These are phyloP conservation scores for Poecilobothrus nobilitatus DNA, from an alignment of 2,888 invertebrate species.

Conservation along the genomic window DNA sequence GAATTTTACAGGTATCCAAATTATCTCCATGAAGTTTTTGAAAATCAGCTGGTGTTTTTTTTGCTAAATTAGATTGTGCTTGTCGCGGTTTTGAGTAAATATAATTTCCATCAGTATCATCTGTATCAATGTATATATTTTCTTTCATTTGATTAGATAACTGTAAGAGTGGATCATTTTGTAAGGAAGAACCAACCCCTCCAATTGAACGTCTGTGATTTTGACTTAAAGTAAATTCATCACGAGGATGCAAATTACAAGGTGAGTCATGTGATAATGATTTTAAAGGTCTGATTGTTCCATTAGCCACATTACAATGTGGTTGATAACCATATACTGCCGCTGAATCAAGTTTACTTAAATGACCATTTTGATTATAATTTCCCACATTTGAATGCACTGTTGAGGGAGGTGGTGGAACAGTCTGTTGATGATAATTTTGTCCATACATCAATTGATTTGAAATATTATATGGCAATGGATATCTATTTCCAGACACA, in stretches of 20 bases:
- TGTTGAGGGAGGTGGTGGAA: too few relatives aligned
- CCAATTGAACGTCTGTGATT: slow-evolving; percentile 24
- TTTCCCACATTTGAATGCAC: background rate
- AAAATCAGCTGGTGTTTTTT: slow-evolving; percentile 31
- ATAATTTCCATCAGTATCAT: slow-evolving; percentile 31
- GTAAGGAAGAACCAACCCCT: slow-evolving; percentile 20
- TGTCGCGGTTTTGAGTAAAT: slow-evolving; percentile 31
- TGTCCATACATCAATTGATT: slow-evolving; percentile 28
- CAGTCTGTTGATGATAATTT: slow-evolving; percentile 3
- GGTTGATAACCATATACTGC: slow-evolving; percentile 28
- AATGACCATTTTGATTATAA: background rate
- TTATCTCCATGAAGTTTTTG: slow-evolving; percentile 41
- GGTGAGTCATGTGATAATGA: slow-evolving; percentile 10
- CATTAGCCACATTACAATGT: slow-evolving; percentile 26
- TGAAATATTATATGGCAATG: slow-evolving; percentile 41
- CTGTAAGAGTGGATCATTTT: background rate
- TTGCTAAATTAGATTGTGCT: background rate
- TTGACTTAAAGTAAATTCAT: slow-evolving; percentile 16
- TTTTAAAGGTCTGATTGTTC: slow-evolving; percentile 21
- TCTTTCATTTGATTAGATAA: slow-evolving; percentile 21
- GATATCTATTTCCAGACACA: slow-evolving; percentile 42
- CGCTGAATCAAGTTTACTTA: background rate
- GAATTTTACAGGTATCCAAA: slow-evolving; percentile 31
- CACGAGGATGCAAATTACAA: background rate
- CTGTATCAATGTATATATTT: slow-evolving; percentile 13